Evolutionary conservation across 2,888 invertebrate species (phyloP), one percentile per base, ranked within the genome.

Genomic region (Drosophila acutilabella): DNA sequence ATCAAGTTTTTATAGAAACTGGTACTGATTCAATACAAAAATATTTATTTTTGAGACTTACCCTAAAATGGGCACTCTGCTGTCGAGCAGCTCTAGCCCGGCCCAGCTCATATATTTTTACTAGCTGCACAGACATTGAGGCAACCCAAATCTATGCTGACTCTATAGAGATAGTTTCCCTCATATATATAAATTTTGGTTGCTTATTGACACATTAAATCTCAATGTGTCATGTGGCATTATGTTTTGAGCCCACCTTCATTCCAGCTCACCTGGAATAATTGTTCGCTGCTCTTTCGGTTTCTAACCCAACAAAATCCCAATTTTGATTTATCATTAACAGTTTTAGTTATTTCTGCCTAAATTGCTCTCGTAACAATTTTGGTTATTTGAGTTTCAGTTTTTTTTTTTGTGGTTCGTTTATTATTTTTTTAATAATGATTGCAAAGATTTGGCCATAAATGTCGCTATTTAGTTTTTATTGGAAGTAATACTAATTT

Each of bases 201-300:
- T 30, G 80, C 68, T 74, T 90, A 90, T 90, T 91, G 90, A 91
- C 90, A 90, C 78, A 87, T 91, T 90, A 90, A 91, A 89, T 90
- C 89, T 82, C 80, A 89, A 90, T 88, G 86, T 90, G 91, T 90
- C 91, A 90, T 81, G 89, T 82, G 83, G 88, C 72, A 89, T 90
- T 90, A 84, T 71, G 74, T 83, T 88, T 85, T 80, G 88, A 82
- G 75, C 81, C 75, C 78, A 70, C 33, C 38, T 38, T 40, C 40
- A 6, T 20, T 10, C 36, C 2, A 36, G 44, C 45, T 36, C 52
- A 40, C 14, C 13, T 14, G 30, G 33, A 10, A 54, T 56, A 56
- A 51, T 62, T 62, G 40, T 41, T 40, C 30, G 30, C 30, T 62
- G 18, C 51, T 33, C 11, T 18, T 40, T 44, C 36, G 50, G 50